Base-by-base conservation (phyloP, 2,888 invertebrate genomes). In the Rhopalosiphum nymphaeae region DNA sequence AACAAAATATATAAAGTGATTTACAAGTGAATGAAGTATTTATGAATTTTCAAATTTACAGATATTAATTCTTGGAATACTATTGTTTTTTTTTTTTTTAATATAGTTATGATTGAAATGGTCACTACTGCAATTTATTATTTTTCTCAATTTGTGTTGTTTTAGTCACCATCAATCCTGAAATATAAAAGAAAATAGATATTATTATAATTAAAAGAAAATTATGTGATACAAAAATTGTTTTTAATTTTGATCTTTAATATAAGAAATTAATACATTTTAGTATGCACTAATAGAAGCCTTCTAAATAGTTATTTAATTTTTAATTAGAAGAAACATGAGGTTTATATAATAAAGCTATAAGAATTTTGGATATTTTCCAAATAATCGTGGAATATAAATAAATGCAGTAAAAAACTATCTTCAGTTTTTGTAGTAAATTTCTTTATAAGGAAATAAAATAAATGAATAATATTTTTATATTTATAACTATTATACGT, bases 1-100 rank as follows among this genome's bases (percentile, higher is more conserved):
- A 94, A 94, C 90, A 94, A 91, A 94, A 94, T 94, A 94, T 91
- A 94, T 89, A 85, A 57, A 86, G 49, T 49, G 86, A 94, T 94
- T 91, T 94, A 91, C 94, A 94, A 91, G 67, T 86, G 36, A 94
- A 86, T 90, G 86, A 94, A 94, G 90, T 91, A 94, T n/a, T 85
- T 29, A 61, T 53, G 78, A 90, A 86, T 61, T 87, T 94, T 94
- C 57, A 85, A 94, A 90, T 94, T 61, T 90, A 94, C 93, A 94
- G 46, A 57, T 49, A 56, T 86, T 84, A 42, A 93, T 89, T 90
- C 42, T 92, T 26, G n/a, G 56, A 90, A 42, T 49, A 53, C 53
- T 94, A 91, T 91, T 91, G 61, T 91, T 89, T 94, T 89, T 89
- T 53, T 93, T 86, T 46, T 86, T 86, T 26, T 78, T 21, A 78